A percentile compares a stretch with the other conserved stretches of the same genome.
Evolutionary conservation across 2,888 invertebrate genomes (phyloP).

Genomic region (Caenorhabditis angaria): DNA sequence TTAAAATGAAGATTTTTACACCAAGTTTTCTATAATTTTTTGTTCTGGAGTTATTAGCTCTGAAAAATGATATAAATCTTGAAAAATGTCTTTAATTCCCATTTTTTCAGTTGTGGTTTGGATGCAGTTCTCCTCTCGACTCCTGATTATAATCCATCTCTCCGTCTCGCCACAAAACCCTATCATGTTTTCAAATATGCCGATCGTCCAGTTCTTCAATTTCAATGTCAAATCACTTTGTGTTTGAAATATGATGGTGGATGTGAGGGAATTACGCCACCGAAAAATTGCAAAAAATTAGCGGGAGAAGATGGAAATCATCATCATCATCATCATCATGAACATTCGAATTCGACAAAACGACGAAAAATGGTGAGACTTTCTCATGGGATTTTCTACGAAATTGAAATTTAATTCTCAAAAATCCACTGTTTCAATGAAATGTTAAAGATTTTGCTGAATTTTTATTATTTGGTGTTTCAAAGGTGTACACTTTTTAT

Average conservation of each 20-base stretch:
- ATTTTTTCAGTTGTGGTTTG: slow-evolving; percentile 60
- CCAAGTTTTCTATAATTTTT: too few species aligned
- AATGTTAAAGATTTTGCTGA: too few species aligned
- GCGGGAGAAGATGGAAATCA: slow-evolving; percentile 48
- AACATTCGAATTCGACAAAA: slow-evolving; percentile 5
- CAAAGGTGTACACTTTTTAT: too few species aligned
- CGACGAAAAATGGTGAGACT: slow-evolving; percentile 11
- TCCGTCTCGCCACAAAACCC: slow-evolving; percentile 69
- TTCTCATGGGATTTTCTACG: slow-evolving; percentile 6
- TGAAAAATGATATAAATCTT: too few species aligned
- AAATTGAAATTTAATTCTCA: too few species aligned
- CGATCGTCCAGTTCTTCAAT: slow-evolving; percentile 70
- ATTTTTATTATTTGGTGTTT: too few species aligned
- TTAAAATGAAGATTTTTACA: background rate
- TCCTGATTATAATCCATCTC: slow-evolving; percentile 66
- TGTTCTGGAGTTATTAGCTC: too few species aligned
- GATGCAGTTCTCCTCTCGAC: slow-evolving; percentile 69
- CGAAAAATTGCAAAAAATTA: slow-evolving; percentile 63
- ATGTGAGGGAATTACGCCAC: slow-evolving; percentile 69
- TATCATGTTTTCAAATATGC: slow-evolving; percentile 72
- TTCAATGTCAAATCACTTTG: slow-evolving; percentile 71
- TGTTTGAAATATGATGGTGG: slow-evolving; percentile 71
- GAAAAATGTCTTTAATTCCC: background rate
- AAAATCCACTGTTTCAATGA: background rate
- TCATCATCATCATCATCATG: slow-evolving; percentile 52